Conservation (phyloP, 1,140 invertebrate species). For the Lepidurus arcticus region DNA sequence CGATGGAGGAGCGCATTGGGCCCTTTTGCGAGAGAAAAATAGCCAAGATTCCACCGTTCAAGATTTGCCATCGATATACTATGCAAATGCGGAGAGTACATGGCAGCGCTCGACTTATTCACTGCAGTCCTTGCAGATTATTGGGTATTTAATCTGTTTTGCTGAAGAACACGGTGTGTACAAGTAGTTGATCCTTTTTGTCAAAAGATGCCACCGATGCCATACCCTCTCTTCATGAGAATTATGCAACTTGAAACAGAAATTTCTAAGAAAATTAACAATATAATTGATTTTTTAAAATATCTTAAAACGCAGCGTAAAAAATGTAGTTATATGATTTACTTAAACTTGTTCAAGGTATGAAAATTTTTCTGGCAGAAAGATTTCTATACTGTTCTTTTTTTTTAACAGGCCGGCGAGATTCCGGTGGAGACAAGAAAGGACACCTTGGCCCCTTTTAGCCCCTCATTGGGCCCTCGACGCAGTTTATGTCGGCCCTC, state of each 20-base stretch:
- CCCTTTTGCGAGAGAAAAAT: constrained; percentile 38
- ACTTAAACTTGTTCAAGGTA: no score
- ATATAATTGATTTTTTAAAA: no score
- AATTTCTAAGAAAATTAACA: no score
- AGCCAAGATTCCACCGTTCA: constrained; percentile 40
- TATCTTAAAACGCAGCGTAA: no score
- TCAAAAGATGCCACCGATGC: not conserved
- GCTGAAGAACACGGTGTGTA: no score
- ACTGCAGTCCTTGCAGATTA: constrained; percentile 44
- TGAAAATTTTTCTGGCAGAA: not conserved
- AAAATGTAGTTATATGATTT: no score
- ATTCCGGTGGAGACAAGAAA: constrained; percentile 49
- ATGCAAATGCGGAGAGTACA: constrained; percentile 43
- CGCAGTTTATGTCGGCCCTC: constrained; percentile 49
- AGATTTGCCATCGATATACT: constrained; percentile 44
- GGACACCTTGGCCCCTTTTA: constrained; percentile 40
- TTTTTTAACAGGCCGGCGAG: constrained; percentile 40
- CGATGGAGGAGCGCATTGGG: constrained; percentile 45
- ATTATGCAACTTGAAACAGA: no score
- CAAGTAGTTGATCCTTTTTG: not conserved
- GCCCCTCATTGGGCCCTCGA: constrained; percentile 46
- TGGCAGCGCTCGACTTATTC: constrained; percentile 47
- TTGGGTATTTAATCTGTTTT: constrained; percentile 43
- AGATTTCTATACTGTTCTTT: constrained; percentile 27
- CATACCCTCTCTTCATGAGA: no score